A percentile compares a stretch with the other conserved stretches of the same genome.
Conservation (phyloP, 2,113 vertebrate species). For the Calypte anna region DNA sequence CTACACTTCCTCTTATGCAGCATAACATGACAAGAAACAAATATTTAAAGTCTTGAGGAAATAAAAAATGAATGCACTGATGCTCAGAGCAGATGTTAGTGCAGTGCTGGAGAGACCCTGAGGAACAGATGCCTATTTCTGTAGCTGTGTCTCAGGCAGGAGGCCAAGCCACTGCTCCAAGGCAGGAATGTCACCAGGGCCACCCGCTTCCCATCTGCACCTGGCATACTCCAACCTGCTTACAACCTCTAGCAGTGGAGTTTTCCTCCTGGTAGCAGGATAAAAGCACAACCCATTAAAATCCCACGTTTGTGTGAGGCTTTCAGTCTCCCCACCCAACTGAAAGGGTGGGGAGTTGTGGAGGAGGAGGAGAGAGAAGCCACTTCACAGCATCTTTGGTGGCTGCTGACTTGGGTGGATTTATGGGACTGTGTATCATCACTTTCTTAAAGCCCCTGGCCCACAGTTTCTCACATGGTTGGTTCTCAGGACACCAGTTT, state of each 20-base stretch:
- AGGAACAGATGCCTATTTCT: neutral
- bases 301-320: accelerated
- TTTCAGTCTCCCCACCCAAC: neutral
- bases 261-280: neutral
- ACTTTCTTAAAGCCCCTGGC: neutral
- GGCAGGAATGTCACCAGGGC: neutral
- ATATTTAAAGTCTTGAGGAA: neutral
- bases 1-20: neutral
- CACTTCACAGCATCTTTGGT: neutral
- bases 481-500: neutral
- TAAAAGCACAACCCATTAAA: neutral
- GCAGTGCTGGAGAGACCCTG: neutral
- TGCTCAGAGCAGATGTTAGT: neutral
- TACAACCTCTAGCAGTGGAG: neutral
- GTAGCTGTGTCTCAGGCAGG: accelerated
- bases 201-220: neutral
- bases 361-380: neutral
- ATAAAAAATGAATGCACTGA: neutral
- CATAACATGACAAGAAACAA: neutral
- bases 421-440: neutral
- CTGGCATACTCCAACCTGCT: accelerated
- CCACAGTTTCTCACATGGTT: neutral
- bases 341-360: neutral
- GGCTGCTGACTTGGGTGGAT: neutral
- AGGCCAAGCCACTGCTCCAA: neutral